phyloP scores from a whole-genome alignment of 2,113 vertebrate genomes.

The Sinocyclocheilus grahami region DNA sequence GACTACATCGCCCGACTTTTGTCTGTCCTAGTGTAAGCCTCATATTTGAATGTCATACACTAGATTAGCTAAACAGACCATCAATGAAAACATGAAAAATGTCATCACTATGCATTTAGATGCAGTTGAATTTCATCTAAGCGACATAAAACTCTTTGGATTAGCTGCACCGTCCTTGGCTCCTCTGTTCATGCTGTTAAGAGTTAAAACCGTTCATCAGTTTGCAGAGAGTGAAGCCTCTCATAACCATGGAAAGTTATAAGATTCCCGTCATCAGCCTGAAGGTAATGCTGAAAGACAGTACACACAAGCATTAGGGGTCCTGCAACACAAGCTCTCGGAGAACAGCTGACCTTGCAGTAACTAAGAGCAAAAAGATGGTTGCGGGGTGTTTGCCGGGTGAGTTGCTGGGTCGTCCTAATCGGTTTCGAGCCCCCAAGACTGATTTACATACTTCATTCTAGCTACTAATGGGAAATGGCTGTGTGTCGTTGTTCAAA shows the following conservation, averaged over 20 bases:
- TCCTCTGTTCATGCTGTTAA: slow-evolving; percentile 13
- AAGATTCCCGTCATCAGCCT: slow-evolving; percentile 20
- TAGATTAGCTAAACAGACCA: not conserved
- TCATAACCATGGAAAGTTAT: slow-evolving; percentile 42
- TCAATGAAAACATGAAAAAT: slow-evolving; percentile 21
- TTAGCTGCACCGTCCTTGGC: slow-evolving; percentile 2
- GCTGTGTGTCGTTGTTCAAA: slow-evolving; percentile 60
- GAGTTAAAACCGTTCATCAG: slow-evolving; percentile 5
- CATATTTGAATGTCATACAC: not conserved
- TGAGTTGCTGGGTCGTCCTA: slow-evolving; percentile 21
- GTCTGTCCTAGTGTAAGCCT: slow-evolving; percentile 24
- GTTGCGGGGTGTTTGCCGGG: not conserved
- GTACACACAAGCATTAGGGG: slow-evolving; percentile 36
- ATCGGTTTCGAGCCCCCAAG: slow-evolving; percentile 35
- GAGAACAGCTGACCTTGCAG: slow-evolving; percentile 45
- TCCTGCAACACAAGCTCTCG: not conserved
- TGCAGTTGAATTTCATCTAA: not conserved
- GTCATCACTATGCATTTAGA: not conserved
- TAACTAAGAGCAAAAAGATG: slow-evolving; percentile 17
- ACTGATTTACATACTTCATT: slow-evolving; percentile 51
- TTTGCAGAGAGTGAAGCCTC: slow-evolving; percentile 32
- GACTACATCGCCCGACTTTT: not conserved
- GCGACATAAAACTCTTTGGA: not conserved
- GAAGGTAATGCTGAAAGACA: slow-evolving; percentile 41
- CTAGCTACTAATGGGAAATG: slow-evolving; percentile 44